Evolutionary conservation across 2,797 vertebrate species (phyloP).

Genomic region (Tadarida brasiliensis): DNA sequence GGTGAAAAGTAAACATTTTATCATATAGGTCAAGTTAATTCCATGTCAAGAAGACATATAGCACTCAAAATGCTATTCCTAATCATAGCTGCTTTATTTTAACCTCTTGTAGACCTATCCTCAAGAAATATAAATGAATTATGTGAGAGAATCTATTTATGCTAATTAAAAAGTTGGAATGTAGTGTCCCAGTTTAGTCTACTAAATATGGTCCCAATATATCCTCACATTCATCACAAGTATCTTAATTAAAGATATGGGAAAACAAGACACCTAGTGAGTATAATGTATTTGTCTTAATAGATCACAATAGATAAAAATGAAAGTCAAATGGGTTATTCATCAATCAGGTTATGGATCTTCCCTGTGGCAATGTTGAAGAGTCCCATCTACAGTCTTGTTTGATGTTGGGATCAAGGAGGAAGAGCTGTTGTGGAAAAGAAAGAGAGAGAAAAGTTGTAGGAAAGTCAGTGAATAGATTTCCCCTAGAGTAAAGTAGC

Average conservation of each 20-base stretch:
- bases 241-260: not conserved
- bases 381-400: not conserved
- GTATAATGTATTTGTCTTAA: conserved; percentile 11
- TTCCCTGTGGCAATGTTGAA: not conserved
- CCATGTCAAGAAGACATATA: not conserved
- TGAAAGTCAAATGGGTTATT: not conserved
- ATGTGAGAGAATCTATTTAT: not conserved
- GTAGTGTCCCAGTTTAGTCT: not conserved
- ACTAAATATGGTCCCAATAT: not conserved
- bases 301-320: not conserved
- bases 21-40: not conserved
- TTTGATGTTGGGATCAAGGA: not conserved
- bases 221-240: not conserved
- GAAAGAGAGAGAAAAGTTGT: not conserved
- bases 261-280: conserved; percentile 31
- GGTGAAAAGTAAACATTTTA: not conserved
- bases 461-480: not conserved
- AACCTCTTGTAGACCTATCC: not conserved
- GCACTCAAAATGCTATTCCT: not conserved
- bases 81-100: not conserved
- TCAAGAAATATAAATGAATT: not conserved
- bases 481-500: not conserved
- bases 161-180: not conserved
- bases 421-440: not conserved
- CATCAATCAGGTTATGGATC: not conserved